phyloP scores from a whole-genome alignment of 2,888 invertebrate species.

The Rapana venosa region DNA sequence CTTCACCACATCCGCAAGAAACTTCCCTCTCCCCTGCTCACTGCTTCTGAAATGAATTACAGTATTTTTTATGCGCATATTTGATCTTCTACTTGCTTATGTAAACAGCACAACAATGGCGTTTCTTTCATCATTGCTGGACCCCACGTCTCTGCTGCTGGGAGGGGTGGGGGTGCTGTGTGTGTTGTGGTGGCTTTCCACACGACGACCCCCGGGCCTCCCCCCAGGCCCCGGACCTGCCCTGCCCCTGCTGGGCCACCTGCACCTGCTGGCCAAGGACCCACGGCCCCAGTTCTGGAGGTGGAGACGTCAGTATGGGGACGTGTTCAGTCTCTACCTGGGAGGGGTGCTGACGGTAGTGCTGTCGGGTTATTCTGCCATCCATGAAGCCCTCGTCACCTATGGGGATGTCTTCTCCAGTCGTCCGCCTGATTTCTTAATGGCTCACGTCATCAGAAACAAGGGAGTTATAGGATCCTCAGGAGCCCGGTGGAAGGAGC shows the following conservation, averaged over 20 bases:
- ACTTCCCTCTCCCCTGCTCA: too few relatives aligned
- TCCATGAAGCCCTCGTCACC: neutral
- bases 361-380: neutral
- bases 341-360: neutral
- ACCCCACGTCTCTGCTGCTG: neutral
- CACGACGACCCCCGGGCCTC: neutral
- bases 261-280: neutral
- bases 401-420: neutral
- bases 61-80: too few relatives aligned
- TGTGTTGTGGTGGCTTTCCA: conserved; percentile 11
- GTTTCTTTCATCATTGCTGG: neutral
- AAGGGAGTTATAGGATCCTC: neutral
- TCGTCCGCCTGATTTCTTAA: neutral
- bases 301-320: neutral
- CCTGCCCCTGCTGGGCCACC: conserved; percentile 1
- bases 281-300: neutral
- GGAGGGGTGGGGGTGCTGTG: neutral
- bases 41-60: too few relatives aligned
- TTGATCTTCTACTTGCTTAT: too few relatives aligned
- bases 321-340: conserved; percentile 11
- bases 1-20: too few relatives aligned
- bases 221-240: neutral
- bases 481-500: too few relatives aligned
- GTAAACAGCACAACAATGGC: too few relatives aligned
- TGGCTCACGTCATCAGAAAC: neutral